A percentile compares a stretch with the other conserved stretches of the same genome.
phyloP scores from a whole-genome alignment of 2,797 vertebrate species.

The Muscicapa striata region DNA sequence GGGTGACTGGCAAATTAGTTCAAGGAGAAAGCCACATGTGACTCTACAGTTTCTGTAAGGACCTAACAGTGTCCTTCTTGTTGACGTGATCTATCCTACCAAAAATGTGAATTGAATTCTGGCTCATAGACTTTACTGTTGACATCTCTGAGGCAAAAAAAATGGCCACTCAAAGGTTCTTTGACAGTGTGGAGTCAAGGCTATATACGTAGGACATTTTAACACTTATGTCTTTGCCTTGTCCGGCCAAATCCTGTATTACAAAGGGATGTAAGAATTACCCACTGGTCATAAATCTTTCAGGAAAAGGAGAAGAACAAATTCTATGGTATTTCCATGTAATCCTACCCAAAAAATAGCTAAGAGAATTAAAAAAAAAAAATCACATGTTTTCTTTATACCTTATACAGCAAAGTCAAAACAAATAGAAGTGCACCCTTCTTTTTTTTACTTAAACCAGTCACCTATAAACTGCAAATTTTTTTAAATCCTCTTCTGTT shows the following conservation, averaged over 20 bases:
- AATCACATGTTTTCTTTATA: not conserved
- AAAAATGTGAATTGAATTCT: not conserved
- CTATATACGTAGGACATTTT: not conserved
- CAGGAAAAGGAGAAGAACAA: not conserved
- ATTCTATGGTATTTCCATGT: not conserved
- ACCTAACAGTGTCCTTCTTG: not conserved
- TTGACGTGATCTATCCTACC: not conserved
- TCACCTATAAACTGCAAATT: constrained; percentile 51
- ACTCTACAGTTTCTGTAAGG: not conserved
- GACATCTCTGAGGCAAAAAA: not conserved
- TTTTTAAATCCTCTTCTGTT: constrained; percentile 62
- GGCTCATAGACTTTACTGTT: not conserved
- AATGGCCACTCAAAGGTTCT: not conserved
- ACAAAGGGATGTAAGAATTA: not conserved
- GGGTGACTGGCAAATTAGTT: not conserved
- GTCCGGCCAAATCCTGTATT: not conserved
- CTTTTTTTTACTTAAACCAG: not conserved
- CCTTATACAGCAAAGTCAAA: constrained; percentile 23
- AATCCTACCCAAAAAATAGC: not conserved
- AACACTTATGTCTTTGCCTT: not conserved
- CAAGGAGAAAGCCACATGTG: not conserved
- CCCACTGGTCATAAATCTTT: not conserved
- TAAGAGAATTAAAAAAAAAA: not conserved
- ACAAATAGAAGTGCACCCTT: not conserved
- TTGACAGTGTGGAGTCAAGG: not conserved